Evolutionary conservation across 2,888 invertebrate genomes (phyloP).

Genomic region (Dolomedes plantarius): DNA sequence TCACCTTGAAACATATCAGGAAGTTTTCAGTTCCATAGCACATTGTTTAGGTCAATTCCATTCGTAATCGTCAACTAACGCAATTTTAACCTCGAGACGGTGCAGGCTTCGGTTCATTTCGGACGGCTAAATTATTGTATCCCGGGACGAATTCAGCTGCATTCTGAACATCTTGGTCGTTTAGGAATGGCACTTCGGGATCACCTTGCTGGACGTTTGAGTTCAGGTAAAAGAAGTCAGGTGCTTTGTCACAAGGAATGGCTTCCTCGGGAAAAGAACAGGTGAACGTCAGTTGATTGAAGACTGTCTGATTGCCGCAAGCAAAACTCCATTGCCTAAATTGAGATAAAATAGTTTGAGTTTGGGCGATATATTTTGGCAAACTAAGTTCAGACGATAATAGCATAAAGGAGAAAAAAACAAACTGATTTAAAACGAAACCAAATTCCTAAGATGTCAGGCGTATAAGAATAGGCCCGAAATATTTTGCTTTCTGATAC

Average conservation of each 20-base stretch:
- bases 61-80: too few relatives aligned
- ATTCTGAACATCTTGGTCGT: constrained; percentile 66
- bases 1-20: too few relatives aligned
- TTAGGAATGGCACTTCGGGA: constrained; percentile 67
- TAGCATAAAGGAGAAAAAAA: too few relatives aligned
- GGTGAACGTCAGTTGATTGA: constrained; percentile 71
- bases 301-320: constrained; percentile 72
- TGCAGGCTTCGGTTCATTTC: background rate
- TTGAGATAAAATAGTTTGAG: too few relatives aligned
- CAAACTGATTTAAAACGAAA: too few relatives aligned
- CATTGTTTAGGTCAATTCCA: too few relatives aligned
- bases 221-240: constrained; percentile 72
- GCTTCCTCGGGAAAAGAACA: constrained; percentile 71
- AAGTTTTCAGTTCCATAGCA: too few relatives aligned
- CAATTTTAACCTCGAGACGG: constrained; percentile 10
- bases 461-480: too few relatives aligned
- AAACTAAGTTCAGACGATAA: too few relatives aligned
- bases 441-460: too few relatives aligned
- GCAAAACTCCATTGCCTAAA: constrained; percentile 69
- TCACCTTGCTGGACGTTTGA: constrained; percentile 66
- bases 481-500: too few relatives aligned
- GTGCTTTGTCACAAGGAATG: constrained; percentile 67
- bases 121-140: constrained; percentile 7
- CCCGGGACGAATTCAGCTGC: constrained; percentile 66
- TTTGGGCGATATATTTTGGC: too few relatives aligned